Conservation (phyloP, 2,113 vertebrate species). For the Fukomys damarensis region DNA sequence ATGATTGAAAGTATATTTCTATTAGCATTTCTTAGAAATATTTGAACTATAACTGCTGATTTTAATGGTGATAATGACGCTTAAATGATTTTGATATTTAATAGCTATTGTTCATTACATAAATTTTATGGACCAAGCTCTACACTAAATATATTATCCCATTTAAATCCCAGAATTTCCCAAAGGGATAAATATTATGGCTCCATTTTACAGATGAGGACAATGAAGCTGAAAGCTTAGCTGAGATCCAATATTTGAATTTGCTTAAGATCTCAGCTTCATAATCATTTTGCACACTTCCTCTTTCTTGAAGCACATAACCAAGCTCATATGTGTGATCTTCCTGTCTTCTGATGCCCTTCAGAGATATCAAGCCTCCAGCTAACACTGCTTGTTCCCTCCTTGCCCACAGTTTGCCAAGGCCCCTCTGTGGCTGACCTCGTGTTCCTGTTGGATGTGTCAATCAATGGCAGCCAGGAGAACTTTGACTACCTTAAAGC, state of each 20-base stretch:
- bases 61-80: not conserved
- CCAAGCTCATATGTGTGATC: not conserved
- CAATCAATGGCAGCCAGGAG: conserved; percentile 67
- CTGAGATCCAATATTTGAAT: not conserved
- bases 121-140: not conserved
- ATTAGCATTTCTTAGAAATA: not conserved
- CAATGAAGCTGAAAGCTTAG: not conserved
- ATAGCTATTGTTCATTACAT: not conserved
- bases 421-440: conserved; percentile 82
- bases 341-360: not conserved
- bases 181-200: not conserved
- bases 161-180: not conserved
- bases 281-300: no score
- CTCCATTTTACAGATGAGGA: not conserved
- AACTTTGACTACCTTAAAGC: conserved; percentile 72
- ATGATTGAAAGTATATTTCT: not conserved
- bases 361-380: not conserved
- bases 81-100: conserved; percentile 11
- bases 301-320: not conserved
- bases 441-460: conserved; percentile 84
- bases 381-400: not conserved
- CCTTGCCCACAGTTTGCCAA: conserved; percentile 76
- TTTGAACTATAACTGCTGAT: not conserved
- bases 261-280: not conserved
- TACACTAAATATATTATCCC: not conserved